Conservation (phyloP, 2,113 vertebrate species). For the Tyto alba region DNA sequence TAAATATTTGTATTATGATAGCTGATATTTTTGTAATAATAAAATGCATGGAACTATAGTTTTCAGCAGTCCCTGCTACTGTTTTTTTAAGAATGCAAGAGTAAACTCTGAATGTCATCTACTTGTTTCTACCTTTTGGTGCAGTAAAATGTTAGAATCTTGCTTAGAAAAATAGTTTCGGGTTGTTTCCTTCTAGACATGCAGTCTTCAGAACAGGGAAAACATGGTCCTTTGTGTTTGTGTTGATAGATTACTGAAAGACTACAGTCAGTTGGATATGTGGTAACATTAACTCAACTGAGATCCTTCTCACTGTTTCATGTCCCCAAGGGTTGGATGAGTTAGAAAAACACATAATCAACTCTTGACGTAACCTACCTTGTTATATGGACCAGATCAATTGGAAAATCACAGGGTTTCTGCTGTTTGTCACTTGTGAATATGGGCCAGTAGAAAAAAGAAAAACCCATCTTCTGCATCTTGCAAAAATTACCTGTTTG, state of each 20-base stretch:
- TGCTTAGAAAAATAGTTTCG: not conserved
- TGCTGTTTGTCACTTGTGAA: not conserved
- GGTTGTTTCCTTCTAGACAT: not conserved
- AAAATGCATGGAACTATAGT: not conserved
- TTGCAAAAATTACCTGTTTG: not conserved
- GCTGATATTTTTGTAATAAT: not conserved
- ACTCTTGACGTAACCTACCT: not conserved
- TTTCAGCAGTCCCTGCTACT: not conserved
- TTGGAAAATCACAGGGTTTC: not conserved
- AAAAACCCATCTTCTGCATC: fast-evolving
- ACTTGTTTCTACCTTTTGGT: not conserved
- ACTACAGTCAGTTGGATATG: not conserved
- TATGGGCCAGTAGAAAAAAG: not conserved
- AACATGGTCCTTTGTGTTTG: not conserved
- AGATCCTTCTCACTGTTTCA: not conserved
- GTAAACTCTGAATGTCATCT: not conserved
- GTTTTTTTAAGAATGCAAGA: not conserved
- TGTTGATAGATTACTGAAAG: not conserved
- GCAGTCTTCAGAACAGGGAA: not conserved
- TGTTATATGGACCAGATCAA: not conserved
- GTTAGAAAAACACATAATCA: not conserved
- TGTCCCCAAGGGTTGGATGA: not conserved
- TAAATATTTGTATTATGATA: not conserved
- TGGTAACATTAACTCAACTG: not conserved
- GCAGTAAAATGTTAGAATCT: not conserved